Evolutionary conservation across 2,888 invertebrate genomes (phyloP), one percentile per base, ranked within the genome.

Genomic region (Synergus japonicus): DNA sequence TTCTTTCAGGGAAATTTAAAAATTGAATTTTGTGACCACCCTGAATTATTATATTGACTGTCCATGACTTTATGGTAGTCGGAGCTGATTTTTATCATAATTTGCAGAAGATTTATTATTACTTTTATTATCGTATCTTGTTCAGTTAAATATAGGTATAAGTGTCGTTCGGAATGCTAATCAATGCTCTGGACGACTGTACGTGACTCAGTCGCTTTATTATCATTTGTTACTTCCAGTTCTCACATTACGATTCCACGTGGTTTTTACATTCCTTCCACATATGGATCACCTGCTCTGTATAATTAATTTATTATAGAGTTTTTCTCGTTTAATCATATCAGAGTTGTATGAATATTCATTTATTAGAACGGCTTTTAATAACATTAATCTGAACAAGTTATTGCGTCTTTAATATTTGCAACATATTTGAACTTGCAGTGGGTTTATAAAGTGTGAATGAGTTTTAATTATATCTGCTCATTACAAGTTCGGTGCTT

Each of bases 121-220:
- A 29, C 22, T 60, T 37, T 81, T 82, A 84, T 86, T 83, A 86
- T 85, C 79, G 78, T 78, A 76, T 85, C 83, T 83, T 65, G 37
- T 63, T 63, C 43, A 10, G 44, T 43, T 67, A 76, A 76, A 78
- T 29, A 29, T 64, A 64, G 22, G 29, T 79, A 76, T 80, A 13
- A 44, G 22, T 13, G 60, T 69, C 76, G 64, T 65, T 29, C 44
- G 79, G 82, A 83, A 83, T 82, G 78, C 76, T 78, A 76, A 79
- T 78, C 22, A 49, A 76, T 41, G 37, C 58, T 22, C 41, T 7
- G 64, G 77, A 29, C 22, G 22, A 29, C 22, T 29, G 22, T 29
- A 64, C 46, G 81, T 78, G 82, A 81, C 76, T 83, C 81, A 81
- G 77, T 78, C 46, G 76, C 77, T 81, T 80, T 79, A 77, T 83